Percentiles rank a stretch among this genome's conserved stretches.
Evolutionary conservation across 2,113 vertebrate genomes (phyloP).

Genomic region (Cavia porcellus): DNA sequence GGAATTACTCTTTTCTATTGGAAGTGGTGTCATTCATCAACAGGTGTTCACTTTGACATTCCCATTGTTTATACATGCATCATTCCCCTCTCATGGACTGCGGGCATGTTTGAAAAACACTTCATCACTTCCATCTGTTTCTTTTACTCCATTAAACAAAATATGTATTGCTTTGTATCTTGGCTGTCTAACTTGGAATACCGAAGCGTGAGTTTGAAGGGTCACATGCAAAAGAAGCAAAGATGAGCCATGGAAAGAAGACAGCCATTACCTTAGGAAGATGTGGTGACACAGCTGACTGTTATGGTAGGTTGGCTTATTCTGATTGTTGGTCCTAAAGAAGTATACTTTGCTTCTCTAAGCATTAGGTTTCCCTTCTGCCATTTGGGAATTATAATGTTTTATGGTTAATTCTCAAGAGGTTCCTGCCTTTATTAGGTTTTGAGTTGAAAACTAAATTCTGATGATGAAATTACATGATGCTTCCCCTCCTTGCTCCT

Average conservation of each 20-base stretch:
- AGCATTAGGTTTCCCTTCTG: background rate
- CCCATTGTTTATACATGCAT: background rate
- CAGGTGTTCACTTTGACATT: background rate
- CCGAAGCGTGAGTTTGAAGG: background rate
- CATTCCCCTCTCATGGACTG: background rate
- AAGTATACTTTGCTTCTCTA: background rate
- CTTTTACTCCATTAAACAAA: background rate
- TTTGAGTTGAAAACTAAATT: conserved; percentile 46
- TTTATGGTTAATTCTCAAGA: background rate
- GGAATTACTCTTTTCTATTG: background rate
- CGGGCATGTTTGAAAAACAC: background rate
- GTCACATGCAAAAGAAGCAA: background rate
- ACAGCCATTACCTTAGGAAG: background rate
- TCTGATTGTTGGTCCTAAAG: background rate
- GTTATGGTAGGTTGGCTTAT: background rate
- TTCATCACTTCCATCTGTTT: background rate
- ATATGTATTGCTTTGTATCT: background rate
- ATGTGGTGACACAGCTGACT: background rate
- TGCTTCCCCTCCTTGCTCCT: too few species aligned
- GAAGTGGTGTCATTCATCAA: background rate
- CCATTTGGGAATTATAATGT: background rate
- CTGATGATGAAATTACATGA: background rate
- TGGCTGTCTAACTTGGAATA: background rate
- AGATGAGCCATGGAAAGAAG: background rate
- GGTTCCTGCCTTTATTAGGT: background rate